Evolutionary conservation across 23 tunicate genomes (phyloP), one percentile per base, ranked within the genome.

Genomic region (Aplidium turbinatum): DNA sequence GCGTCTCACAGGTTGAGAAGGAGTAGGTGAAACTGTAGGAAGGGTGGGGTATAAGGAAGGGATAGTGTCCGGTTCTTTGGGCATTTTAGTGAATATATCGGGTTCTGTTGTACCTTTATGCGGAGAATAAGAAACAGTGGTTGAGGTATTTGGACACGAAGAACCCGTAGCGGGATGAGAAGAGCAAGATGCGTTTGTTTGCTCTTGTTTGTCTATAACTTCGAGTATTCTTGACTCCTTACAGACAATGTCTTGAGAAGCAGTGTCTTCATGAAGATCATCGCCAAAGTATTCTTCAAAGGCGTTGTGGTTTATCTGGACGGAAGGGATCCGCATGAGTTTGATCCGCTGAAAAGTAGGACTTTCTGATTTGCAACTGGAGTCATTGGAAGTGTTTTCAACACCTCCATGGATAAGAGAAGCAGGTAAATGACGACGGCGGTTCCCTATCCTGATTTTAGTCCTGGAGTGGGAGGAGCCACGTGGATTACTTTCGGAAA

Each of bases 261-360:
- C n/a, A n/a, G n/a, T n/a, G n/a, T n/a, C n/a, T n/a, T n/a, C n/a
- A n/a, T n/a, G n/a, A n/a, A n/a, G n/a, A 9, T 54, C 6, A 7
- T 33, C 38, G 55, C 57, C 79, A 58, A 88, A 88, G 70, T 81
- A 88, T 29, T 81, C 76, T 33, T 75, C 78, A 50, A 88, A 88
- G 18, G 32, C 78, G 23, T 75, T 85, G 42, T 88, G 96, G 27
- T 88, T 69, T 51, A 88, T 58, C 31, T 85, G 75, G 47, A 88
- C 75, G 0, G 87, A 81, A 19, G 96, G 96, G 48, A 88, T 88
- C 48, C 87, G 78, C 56, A 55, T 38, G 2, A 83, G 75, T 33
- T 82, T 55, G 21, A 75, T 29, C 1, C 54, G 68, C 30, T 75
- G 53, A 31, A 75, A 33, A 23, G 55, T 75, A 32, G 68, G 68